These are phyloP conservation scores for Diadumene lineata DNA, from an alignment of 92 coral and sea anemone species.

Conservation along the genomic window DNA sequence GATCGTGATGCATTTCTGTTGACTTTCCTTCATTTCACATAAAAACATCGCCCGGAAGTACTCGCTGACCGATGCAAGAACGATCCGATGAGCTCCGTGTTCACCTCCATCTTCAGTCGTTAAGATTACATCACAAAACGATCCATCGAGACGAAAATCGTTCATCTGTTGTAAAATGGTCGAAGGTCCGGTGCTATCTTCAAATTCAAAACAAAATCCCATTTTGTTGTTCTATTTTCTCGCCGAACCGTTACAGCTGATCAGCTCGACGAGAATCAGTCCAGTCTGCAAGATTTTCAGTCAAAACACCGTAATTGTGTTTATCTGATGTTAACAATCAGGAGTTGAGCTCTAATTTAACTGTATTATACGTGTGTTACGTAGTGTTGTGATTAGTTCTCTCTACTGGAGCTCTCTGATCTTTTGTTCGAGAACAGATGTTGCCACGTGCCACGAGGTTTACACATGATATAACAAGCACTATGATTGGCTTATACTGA, in stretches of 20 bases:
- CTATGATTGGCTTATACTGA: conserved; percentile 3
- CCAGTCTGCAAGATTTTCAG: neutral
- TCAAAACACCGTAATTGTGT: conserved; percentile 14
- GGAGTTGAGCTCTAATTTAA: neutral
- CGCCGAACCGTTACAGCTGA: neutral
- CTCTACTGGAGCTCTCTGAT: conserved; percentile 30
- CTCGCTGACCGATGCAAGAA: conserved; percentile 87
- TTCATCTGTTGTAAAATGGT: conserved; percentile 70
- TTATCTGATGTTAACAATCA: neutral
- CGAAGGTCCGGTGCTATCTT: conserved; percentile 66
- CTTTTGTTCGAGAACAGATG: conserved; percentile 34
- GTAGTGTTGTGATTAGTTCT: neutral
- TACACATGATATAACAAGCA: conserved; percentile 10
- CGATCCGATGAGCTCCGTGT: conserved; percentile 80
- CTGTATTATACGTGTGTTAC: neutral
- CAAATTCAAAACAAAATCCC: conserved; percentile 70
- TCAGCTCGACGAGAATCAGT: neutral
- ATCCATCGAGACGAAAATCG: conserved; percentile 75
- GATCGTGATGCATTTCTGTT: conserved; percentile 66
- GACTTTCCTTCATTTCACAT: conserved; percentile 95
- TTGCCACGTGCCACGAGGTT: conserved; percentile 36
- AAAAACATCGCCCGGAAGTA: conserved; percentile 97
- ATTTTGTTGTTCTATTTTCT: conserved; percentile 31
- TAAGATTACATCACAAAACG: conserved; percentile 82
- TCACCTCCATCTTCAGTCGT: conserved; percentile 83